These are phyloP conservation scores for Drosophila affinis DNA, from an alignment of 2,888 invertebrate species.

Conservation along the genomic window DNA sequence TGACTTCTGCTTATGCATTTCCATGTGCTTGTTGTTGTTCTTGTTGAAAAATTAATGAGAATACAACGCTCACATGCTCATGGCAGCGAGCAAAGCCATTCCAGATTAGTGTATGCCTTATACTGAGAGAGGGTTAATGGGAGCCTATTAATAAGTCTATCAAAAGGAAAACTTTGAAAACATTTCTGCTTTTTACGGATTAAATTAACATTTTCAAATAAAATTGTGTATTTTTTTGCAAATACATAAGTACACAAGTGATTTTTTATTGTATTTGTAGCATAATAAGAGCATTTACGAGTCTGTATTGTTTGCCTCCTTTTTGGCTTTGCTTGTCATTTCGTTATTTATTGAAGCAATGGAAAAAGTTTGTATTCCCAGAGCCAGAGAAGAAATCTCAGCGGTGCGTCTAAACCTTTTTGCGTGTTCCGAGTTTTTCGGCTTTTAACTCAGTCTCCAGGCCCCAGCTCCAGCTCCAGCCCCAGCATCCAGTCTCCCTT, in stretches of 20 bases:
- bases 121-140: background rate
- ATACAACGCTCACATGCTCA: constrained; percentile 55
- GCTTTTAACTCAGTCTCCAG: constrained; percentile 62
- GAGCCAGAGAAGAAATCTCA: constrained; percentile 46
- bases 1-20: constrained; percentile 29
- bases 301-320: background rate
- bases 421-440: constrained; percentile 66
- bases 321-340: constrained; percentile 49
- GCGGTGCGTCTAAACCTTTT: constrained; percentile 65
- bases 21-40: constrained; percentile 28
- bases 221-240: background rate
- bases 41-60: constrained; percentile 67
- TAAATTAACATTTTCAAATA: background rate
- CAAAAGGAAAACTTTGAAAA: no score
- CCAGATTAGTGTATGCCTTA: constrained; percentile 6
- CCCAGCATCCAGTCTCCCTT: background rate
- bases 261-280: no score
- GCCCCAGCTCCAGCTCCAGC: background rate
- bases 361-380: constrained; percentile 51
- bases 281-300: background rate
- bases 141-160: background rate
- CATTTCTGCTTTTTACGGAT: no score
- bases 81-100: constrained; percentile 50
- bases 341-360: constrained; percentile 65
- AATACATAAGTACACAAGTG: no score